A percentile compares a stretch with the other conserved stretches of the same genome.
Conservation (phyloP, 2,113 vertebrate genomes). For the Mobula hypostoma region DNA sequence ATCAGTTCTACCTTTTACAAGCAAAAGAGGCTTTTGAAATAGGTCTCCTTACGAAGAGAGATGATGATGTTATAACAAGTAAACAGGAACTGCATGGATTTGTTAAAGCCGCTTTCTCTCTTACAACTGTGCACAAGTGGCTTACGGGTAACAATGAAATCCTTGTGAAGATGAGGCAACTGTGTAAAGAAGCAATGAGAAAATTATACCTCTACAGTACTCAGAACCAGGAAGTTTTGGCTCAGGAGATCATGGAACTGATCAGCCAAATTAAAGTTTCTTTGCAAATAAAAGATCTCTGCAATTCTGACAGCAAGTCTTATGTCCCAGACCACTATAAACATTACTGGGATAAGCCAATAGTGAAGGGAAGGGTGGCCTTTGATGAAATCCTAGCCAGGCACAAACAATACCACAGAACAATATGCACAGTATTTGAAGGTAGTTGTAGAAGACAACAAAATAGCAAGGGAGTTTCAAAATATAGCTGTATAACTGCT, state of each 20-base stretch:
- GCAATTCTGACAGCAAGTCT: slow-evolving; percentile 62
- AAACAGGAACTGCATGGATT: slow-evolving; percentile 84
- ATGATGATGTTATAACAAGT: slow-evolving; percentile 57
- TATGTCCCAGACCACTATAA: slow-evolving; percentile 75
- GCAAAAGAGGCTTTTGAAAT: slow-evolving; percentile 81
- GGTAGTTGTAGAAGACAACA: slow-evolving; percentile 47
- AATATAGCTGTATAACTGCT: slow-evolving; percentile 66
- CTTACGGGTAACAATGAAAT: slow-evolving; percentile 49
- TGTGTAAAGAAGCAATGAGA: slow-evolving; percentile 65
- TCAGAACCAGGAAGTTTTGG: slow-evolving; percentile 55
- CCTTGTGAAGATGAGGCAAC: slow-evolving; percentile 39
- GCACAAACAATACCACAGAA: slow-evolving; percentile 71
- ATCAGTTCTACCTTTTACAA: slow-evolving; percentile 54
- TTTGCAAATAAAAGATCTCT: slow-evolving; percentile 59
- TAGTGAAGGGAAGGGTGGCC: slow-evolving; percentile 47
- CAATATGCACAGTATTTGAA: slow-evolving; percentile 64
- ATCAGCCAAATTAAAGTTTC: slow-evolving; percentile 56
- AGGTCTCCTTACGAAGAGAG: slow-evolving; percentile 70
- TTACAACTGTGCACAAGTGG: slow-evolving; percentile 61
- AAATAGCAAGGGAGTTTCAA: background rate
- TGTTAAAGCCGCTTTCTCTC: slow-evolving; percentile 76
- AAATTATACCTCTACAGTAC: slow-evolving; percentile 60
- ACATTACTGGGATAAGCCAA: slow-evolving; percentile 42
- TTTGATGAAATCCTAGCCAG: slow-evolving; percentile 63
- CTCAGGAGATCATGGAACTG: slow-evolving; percentile 63